Base-by-base conservation (phyloP, 2,113 vertebrate species). In the cat (Felis catus) region DNA sequence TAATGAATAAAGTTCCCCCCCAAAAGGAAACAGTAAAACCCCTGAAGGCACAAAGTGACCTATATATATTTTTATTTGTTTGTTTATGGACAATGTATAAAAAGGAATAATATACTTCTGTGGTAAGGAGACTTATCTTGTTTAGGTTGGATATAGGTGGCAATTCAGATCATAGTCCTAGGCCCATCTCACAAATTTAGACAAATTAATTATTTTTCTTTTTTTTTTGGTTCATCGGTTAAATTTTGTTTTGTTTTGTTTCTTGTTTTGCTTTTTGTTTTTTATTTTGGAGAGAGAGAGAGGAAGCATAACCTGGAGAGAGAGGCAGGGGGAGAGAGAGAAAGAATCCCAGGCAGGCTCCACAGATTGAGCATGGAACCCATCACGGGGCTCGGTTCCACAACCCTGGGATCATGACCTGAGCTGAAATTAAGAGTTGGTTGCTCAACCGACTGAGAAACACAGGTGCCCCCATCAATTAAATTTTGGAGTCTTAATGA, bases 51-150 rank as follows among this genome's bases (percentile, higher is more conserved):
- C 36, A 39, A 95, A 70, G 33, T 82, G 74, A 68, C 70, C 61
- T 61, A 33, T 66, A 25, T 96, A 82, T 89, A 48, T 19, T 70
- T 90, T 71, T 51, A 0, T 0, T 70, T 81, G 13, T 88, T 93
- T 88, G 3, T 58, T 91, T 94, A 93, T 94, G 58, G 21, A 91
- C 23, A 87, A 80, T 29, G 3, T 79, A 90, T 97, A 95, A 79
- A 61, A 19, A 51, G 36, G 70, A 86, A 45, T 18, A n/a, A 3
- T 33, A 5, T 12, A 18, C 1, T 68, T 90, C 70, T 61, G 48
- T 92, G 29, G 14, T 79, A 82, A 91, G 48, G 19, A 80, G 65
- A 58, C 55, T 10, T 55, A 63, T 51, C 66, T 95, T 85, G 25
- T 12, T 90, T 48, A 61, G 29, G 7, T 53, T 58, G 10, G 33